Base-by-base conservation (phyloP, 2,797 vertebrate genomes). In the Cyclopterus lumpus region DNA sequence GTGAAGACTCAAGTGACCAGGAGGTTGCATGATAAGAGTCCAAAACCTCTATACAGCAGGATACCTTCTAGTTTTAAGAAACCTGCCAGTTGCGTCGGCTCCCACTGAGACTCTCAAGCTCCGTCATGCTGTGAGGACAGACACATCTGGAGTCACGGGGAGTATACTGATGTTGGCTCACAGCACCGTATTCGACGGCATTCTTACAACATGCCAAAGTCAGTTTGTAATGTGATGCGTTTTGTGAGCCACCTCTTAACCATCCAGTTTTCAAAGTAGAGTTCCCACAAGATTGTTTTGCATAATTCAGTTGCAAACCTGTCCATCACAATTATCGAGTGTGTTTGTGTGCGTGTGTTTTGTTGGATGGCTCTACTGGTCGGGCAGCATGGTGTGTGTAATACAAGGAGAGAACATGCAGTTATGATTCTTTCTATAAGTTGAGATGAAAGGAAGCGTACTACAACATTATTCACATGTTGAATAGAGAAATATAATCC, bases 51-150 rank as follows among this genome's bases (percentile, higher is more conserved):
- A 49, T 15, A 18, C 44, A 30, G 60, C n/a, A 6, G 22, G 32
- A 67, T 18, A 14, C 22, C 30, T 49, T 15, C 34, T 71, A 74
- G 51, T 71, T 81, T 63, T 34, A 55, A 71, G 40, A 15, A 76
- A 48, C 26, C 28, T 36, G 20, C 11, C 6, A 5, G 53, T 54
- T 40, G 66, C 30, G 6, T 71, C 57, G 9, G 60, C 57, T 54
- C 67, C 66, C 32, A 46, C 30, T 7, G 57, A 61, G 65, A 60
- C 67, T 48, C 65, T 57, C 53, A 53, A 48, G 67, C 46, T 60
- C 34, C 40, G 28, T 51, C 28, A 0, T 10, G 15, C 34, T 24
- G 53, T 49, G 44, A 67, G 67, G 62, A 53, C 46, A 34, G 75
- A 80, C 59, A 77, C 32, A 60, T 64, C 24, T 61, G 42, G 49